Conservation (phyloP, 2,888 invertebrate species). For the Lasioglossum lativentre region DNA sequence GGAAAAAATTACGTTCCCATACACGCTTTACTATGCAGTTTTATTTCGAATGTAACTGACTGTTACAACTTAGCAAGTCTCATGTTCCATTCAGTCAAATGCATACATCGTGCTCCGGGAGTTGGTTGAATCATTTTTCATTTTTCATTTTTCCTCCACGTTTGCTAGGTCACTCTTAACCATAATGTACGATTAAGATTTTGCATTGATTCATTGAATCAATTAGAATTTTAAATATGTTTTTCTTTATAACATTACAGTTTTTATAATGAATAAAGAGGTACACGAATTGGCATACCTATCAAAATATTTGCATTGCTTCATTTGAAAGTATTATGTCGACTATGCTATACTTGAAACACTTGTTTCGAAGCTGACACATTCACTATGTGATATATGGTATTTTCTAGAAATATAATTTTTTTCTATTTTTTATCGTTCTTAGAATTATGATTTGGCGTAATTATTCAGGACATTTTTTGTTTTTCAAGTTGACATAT, state of each 20-base stretch:
- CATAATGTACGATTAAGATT: neutral
- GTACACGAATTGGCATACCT: no score
- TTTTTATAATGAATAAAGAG: neutral
- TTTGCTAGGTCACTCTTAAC: neutral
- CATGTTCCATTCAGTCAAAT: neutral
- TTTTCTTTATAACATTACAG: neutral
- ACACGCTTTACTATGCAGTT: slow-evolving; percentile 3
- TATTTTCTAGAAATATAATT: no score
- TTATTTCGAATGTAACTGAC: slow-evolving; percentile 33
- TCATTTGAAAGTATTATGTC: no score
- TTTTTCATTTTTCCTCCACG: neutral
- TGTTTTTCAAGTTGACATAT: no score
- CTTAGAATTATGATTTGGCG: no score
- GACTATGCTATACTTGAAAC: no score
- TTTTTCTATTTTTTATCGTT: no score
- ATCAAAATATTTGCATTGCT: no score
- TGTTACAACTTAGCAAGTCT: neutral
- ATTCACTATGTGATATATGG: no score
- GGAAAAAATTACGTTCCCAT: slow-evolving; percentile 6
- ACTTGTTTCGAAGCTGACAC: no score
- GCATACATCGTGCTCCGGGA: neutral
- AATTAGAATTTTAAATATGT: neutral
- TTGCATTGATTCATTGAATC: neutral
- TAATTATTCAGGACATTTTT: no score
- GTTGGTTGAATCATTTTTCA: neutral